Evolutionary conservation across 2,888 invertebrate genomes (phyloP).

Genomic region (Dryobota labecula): DNA sequence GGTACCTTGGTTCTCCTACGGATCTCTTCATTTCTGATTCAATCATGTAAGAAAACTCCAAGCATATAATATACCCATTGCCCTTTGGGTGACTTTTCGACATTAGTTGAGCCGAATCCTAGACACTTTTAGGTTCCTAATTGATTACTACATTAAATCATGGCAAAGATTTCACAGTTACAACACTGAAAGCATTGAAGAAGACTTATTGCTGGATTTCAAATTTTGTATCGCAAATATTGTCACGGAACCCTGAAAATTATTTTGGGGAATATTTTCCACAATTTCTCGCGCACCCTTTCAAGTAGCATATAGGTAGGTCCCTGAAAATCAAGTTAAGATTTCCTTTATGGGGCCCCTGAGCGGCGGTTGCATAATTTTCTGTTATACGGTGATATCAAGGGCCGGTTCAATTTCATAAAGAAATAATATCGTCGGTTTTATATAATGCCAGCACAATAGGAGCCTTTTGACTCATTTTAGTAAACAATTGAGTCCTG

Average conservation of each 20-base stretch:
- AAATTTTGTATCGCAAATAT: neutral
- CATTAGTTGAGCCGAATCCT: neutral
- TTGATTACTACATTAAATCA: neutral
- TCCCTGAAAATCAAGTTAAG: conserved; percentile 49
- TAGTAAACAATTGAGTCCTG: neutral
- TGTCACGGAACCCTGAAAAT: neutral
- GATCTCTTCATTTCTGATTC: too few species aligned
- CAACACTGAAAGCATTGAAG: neutral
- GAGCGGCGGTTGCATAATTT: conserved; percentile 43
- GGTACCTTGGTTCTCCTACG: too few species aligned
- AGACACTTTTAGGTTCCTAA: neutral
- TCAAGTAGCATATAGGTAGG: conserved; percentile 34
- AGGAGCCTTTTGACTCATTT: neutral
- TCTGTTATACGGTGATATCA: conserved; percentile 24
- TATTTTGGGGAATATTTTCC: conserved; percentile 5
- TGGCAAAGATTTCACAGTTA: neutral
- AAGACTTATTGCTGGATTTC: neutral
- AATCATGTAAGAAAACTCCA: too few species aligned
- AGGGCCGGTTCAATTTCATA: conserved; percentile 1
- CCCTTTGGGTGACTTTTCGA: too few species aligned
- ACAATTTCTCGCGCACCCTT: conserved; percentile 24
- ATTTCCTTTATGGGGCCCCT: conserved; percentile 43
- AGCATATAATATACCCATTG: too few species aligned
- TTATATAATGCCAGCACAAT: neutral
- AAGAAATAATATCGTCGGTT: neutral